Conservation (phyloP, 2,888 invertebrate genomes). For the Bugula neritina region DNA sequence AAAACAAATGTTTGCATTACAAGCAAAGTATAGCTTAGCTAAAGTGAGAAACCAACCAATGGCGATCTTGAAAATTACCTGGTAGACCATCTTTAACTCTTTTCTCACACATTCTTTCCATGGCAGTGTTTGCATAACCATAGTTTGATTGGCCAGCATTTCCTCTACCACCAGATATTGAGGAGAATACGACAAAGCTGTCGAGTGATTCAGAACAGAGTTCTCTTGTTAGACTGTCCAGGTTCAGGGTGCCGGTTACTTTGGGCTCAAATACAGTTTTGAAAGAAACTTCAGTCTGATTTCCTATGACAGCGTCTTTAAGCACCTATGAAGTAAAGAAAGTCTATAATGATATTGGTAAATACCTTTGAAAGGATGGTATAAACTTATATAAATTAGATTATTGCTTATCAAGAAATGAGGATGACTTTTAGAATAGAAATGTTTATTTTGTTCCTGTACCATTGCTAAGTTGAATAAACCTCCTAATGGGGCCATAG, state of each 20-base stretch:
- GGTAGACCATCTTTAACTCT: constrained; percentile 78
- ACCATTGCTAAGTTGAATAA: constrained; percentile 88
- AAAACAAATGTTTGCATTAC: too few species aligned
- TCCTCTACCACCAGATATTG: constrained; percentile 91
- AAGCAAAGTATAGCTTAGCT: neutral
- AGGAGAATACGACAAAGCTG: constrained; percentile 92
- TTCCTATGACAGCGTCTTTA: constrained; percentile 78
- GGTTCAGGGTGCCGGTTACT: constrained; percentile 71
- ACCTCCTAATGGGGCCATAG: constrained; percentile 69
- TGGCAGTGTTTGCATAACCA: constrained; percentile 90
- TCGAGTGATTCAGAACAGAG: constrained; percentile 69
- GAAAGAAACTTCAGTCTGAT: constrained; percentile 74
- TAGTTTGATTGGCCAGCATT: constrained; percentile 96
- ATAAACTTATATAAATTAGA: too few species aligned
- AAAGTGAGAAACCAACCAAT: neutral
- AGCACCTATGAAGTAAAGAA: too few species aligned
- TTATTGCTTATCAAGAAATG: too few species aligned
- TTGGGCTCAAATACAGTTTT: constrained; percentile 75
- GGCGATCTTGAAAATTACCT: constrained; percentile 58
- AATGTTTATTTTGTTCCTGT: too few species aligned
- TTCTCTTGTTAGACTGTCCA: constrained; percentile 74
- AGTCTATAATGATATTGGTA: too few species aligned
- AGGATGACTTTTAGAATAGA: too few species aligned
- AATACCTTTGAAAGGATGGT: too few species aligned
- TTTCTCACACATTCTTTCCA: constrained; percentile 89